Conservation (phyloP, 2,888 invertebrate species). For the Drosophila pegasa region DNA sequence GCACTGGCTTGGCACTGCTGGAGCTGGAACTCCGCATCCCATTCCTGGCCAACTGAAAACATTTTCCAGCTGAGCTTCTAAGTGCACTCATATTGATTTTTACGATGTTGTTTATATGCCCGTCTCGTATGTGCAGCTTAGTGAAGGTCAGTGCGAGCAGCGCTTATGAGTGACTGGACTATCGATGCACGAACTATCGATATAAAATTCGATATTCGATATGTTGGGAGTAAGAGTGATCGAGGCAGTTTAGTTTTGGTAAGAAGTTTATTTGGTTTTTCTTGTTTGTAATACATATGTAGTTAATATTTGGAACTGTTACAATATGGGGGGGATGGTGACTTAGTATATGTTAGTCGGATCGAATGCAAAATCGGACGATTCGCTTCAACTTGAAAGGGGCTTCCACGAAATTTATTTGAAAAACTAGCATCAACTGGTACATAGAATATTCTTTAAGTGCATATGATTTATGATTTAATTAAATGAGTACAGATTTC, state of each 20-base stretch:
- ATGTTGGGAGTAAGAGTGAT: neutral
- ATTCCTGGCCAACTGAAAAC: neutral
- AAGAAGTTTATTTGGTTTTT: constrained; percentile 61
- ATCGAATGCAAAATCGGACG: constrained; percentile 50
- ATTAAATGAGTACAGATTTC: constrained; percentile 18
- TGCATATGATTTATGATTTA: constrained; percentile 46
- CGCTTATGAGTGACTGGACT: constrained; percentile 5
- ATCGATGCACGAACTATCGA: constrained; percentile 39
- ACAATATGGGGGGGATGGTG: constrained; percentile 65
- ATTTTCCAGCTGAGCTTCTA: neutral
- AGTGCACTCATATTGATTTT: constrained; percentile 27
- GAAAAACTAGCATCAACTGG: constrained; percentile 7
- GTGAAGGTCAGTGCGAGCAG: neutral
- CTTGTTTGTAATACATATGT: constrained; percentile 40
- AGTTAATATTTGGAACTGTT: constrained; percentile 71
- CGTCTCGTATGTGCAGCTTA: neutral
- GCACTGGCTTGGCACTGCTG: constrained; percentile 87
- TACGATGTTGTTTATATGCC: neutral
- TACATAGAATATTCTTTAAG: constrained; percentile 21
- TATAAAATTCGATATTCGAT: neutral
- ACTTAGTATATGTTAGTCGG: constrained; percentile 49
- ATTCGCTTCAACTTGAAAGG: constrained; percentile 1
- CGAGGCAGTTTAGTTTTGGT: constrained; percentile 40
- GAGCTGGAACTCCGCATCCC: constrained; percentile 4
- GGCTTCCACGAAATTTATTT: neutral